Base-by-base conservation (phyloP, 2,888 invertebrate genomes). In the Vannuccia rotundouncinata region DNA sequence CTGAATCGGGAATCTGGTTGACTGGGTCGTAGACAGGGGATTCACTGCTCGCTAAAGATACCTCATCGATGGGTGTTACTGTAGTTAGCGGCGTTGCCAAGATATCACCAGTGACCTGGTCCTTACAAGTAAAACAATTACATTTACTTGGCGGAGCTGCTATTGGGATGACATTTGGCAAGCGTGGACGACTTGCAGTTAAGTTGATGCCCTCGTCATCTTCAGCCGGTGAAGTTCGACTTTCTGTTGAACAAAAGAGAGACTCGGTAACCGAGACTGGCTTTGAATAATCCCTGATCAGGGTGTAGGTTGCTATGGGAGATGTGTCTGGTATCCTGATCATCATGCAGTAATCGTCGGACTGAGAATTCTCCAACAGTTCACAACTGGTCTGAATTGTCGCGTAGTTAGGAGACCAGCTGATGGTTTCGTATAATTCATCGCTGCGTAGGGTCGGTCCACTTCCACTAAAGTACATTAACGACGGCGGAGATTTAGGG, bases 341-440 rank as follows among this genome's bases (percentile, higher is more conserved):
- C 22, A 22, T 22, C 10, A 66, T 13, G 66, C 66, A 66, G 17
- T 45, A 45, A 17, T 45, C 45, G 10, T 45, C 45, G 5, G 5
- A 22, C 25, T 66, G 66, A 5, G 66, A 66, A 27, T 22, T 66
- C 25, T 66, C 66, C 5, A 66, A 22, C 2, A 66, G 66, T 66
- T 66, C 66, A 22, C 66, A 66, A 22, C 66, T 66, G 22, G 66
- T 13, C 25, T 66, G 10, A 66, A 66, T 66, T 13, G 66, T 66
- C 22, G 66, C 66, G 25, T 66, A 66, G 22, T 66, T 66, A 5
- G 66, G 66, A 2, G 66, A 66, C 66, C 66, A 66, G 66, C 66
- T 27, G 25, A 66, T 66, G 17, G 10, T 66, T 22, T 66, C 66
- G 25, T 66, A 66, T 17, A 66, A 27, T 22, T 66, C 17, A 22